Percentiles rank a stretch among this genome's conserved stretches.
phyloP scores from a whole-genome alignment of 2,113 vertebrate species.

The Theristicus caerulescens region DNA sequence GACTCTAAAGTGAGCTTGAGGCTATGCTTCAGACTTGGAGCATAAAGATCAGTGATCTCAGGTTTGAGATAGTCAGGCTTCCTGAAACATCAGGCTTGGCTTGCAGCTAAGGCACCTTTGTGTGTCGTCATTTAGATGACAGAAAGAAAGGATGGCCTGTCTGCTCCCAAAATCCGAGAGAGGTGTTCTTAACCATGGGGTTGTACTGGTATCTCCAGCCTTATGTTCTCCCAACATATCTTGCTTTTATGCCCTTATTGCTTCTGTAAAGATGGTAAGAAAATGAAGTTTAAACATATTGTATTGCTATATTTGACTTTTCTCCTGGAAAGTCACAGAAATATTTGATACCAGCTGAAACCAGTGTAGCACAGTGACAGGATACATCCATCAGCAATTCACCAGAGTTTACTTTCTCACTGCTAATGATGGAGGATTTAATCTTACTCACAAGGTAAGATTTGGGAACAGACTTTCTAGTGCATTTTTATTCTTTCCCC shows the following conservation, averaged over 20 bases:
- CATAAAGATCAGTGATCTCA: accelerated
- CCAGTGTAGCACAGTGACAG: background rate
- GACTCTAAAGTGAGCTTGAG: background rate
- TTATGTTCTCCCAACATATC: background rate
- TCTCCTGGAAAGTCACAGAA: background rate
- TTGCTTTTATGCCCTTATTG: background rate
- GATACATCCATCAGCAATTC: background rate
- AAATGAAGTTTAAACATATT: background rate
- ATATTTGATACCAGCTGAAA: background rate
- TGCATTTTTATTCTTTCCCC: background rate
- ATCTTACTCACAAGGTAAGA: background rate
- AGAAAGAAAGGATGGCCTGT: background rate
- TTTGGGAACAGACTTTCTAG: background rate
- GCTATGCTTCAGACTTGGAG: background rate
- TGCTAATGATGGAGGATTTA: background rate
- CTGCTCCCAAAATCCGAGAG: background rate
- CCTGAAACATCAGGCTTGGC: background rate
- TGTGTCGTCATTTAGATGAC: background rate
- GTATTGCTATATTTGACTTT: background rate
- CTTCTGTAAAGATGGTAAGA: background rate
- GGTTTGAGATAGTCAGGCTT: background rate
- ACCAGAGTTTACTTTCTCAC: background rate
- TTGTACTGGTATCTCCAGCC: background rate
- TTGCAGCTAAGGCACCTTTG: background rate
- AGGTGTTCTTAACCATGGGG: background rate